Evolutionary conservation across 2,797 vertebrate species (phyloP).

Genomic region (Sebastes ruberrimus): DNA sequence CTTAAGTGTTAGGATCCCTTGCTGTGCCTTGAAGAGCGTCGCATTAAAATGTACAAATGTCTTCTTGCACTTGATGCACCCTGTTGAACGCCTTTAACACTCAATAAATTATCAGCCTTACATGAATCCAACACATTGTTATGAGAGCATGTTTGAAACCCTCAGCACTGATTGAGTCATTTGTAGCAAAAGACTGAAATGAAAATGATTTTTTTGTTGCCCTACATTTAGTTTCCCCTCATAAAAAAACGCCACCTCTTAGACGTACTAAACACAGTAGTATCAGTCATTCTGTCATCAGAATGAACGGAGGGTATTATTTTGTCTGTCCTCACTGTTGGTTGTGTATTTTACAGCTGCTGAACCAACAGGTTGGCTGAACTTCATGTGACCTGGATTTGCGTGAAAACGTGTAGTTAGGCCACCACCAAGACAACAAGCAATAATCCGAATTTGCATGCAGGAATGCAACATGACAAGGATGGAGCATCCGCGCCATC

Average conservation of each 20-base stretch:
- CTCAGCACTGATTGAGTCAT: neutral
- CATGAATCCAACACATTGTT: neutral
- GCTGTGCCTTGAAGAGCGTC: neutral
- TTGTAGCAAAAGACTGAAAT: conserved; percentile 2
- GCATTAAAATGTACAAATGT: neutral
- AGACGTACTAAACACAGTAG: conserved; percentile 23
- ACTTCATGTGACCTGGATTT: conserved; percentile 43
- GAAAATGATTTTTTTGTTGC: neutral
- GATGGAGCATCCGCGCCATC: neutral
- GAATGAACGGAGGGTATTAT: conserved; percentile 11
- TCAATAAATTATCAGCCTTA: neutral
- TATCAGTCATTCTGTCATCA: conserved; percentile 41
- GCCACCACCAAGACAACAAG: conserved; percentile 1
- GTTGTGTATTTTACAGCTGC: conserved; percentile 39
- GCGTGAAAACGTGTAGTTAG: neutral
- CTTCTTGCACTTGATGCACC: neutral
- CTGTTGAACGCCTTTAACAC: neutral
- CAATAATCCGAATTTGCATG: conserved; percentile 23
- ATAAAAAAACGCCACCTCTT: neutral
- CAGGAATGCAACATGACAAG: conserved; percentile 16
- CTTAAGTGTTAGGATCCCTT: neutral
- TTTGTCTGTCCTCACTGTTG: conserved; percentile 19
- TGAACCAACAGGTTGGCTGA: conserved; percentile 46
- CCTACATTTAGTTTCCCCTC: conserved; percentile 1
- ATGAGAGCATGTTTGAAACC: neutral